Conservation (phyloP, 2,113 vertebrate species). For the Carettochelys insculpta region DNA sequence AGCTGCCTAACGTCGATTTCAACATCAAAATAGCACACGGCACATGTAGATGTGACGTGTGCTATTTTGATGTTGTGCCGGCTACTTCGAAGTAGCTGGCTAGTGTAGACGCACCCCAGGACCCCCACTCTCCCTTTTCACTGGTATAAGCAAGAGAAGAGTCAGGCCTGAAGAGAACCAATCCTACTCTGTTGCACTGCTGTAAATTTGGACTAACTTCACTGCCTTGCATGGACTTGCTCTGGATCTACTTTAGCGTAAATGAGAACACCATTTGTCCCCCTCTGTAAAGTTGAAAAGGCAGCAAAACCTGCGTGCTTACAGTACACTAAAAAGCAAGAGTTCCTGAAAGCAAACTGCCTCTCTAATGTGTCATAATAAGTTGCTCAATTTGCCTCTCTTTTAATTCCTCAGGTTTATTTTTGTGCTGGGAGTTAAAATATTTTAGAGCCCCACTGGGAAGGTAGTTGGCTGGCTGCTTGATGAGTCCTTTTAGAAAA, state of each 20-base stretch:
- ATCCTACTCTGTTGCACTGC: not conserved
- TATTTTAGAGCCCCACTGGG: not conserved
- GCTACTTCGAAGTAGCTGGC: too few species aligned
- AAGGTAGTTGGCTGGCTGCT: slow-evolving; percentile 50
- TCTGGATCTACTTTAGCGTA: not conserved
- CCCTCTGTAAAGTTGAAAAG: not conserved
- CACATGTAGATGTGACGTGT: too few species aligned
- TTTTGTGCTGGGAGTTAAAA: slow-evolving; percentile 57
- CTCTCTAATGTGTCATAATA: slow-evolving; percentile 1
- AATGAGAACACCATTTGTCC: not conserved
- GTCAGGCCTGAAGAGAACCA: not conserved
- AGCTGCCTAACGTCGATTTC: too few species aligned
- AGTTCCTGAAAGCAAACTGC: not conserved
- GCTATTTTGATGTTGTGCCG: too few species aligned
- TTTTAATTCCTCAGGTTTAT: slow-evolving; percentile 58
- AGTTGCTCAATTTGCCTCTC: slow-evolving; percentile 55
- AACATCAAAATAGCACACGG: too few species aligned
- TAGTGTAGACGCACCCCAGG: too few species aligned
- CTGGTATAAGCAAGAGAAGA: not conserved
- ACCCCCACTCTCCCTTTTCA: not conserved
- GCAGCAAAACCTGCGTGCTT: not conserved
- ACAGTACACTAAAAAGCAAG: not conserved
- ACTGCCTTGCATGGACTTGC: not conserved
- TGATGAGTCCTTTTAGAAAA: not conserved
- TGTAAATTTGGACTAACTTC: not conserved